These are phyloP conservation scores for Carassius auratus DNA, from an alignment of 2,113 vertebrate species.

Conservation along the genomic window DNA sequence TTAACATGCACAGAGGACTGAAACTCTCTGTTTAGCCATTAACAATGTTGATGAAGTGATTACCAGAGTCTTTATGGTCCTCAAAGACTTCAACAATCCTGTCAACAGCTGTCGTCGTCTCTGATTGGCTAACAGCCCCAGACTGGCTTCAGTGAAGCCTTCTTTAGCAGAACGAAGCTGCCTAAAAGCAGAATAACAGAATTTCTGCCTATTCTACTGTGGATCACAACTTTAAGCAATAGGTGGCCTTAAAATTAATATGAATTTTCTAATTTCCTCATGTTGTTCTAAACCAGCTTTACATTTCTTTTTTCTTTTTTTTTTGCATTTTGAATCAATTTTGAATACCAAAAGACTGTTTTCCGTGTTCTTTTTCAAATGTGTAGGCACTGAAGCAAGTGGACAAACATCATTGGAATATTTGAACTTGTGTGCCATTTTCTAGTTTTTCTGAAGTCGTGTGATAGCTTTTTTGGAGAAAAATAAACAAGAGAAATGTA, in stretches of 20 bases:
- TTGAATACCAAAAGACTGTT: neutral
- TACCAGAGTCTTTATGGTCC: slow-evolving; percentile 99
- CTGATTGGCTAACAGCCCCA: slow-evolving; percentile 95
- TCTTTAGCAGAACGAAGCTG: slow-evolving; percentile 90
- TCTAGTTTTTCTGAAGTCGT: neutral
- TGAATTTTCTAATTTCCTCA: neutral
- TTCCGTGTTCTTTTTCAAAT: neutral
- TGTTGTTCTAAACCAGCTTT: neutral
- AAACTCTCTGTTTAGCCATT: slow-evolving; percentile 25
- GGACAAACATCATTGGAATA: neutral
- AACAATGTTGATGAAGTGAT: slow-evolving; percentile 24
- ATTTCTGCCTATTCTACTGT: neutral
- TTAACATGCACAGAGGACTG: neutral
- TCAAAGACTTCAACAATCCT: slow-evolving; percentile 92
- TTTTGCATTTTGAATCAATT: neutral
- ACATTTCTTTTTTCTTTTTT: neutral
- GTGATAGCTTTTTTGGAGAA: neutral
- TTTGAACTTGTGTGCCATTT: neutral
- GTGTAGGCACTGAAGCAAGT: neutral
- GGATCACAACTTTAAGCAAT: neutral
- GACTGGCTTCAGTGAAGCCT: slow-evolving; percentile 94
- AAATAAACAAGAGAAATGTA: neutral
- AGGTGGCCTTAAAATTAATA: neutral
- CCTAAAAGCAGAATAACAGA: slow-evolving; percentile 68
- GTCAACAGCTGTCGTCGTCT: slow-evolving; percentile 91